phyloP scores from a whole-genome alignment of 2,797 vertebrate species.

The Serranus cabrilla region DNA sequence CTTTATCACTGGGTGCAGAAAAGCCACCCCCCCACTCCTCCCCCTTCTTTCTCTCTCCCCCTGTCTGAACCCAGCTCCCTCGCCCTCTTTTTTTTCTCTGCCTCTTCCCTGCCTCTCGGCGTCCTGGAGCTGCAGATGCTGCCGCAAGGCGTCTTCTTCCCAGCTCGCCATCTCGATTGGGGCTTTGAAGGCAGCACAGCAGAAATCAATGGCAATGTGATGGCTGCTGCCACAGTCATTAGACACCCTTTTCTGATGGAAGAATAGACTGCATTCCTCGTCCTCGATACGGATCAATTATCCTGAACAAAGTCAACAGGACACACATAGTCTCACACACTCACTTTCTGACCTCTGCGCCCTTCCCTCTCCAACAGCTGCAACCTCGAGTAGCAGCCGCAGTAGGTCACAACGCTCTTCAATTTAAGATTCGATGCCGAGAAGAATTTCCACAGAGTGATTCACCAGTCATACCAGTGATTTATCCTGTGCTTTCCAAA shows the following conservation, averaged over 20 bases:
- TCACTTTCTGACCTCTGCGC: slow-evolving; percentile 12
- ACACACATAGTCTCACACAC: slow-evolving; percentile 3
- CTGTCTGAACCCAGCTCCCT: slow-evolving; percentile 10
- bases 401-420: not conserved
- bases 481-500: slow-evolving; percentile 57
- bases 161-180: slow-evolving; percentile 30
- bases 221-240: slow-evolving; percentile 59
- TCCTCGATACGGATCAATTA: slow-evolving; percentile 48
- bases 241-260: slow-evolving; percentile 62
- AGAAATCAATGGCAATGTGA: slow-evolving; percentile 68
- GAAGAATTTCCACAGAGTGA: slow-evolving; percentile 24
- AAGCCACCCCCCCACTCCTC: not conserved
- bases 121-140: slow-evolving; percentile 18
- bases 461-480: slow-evolving; percentile 25
- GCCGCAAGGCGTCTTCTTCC: slow-evolving; percentile 42
- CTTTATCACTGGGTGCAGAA: slow-evolving; percentile 55
- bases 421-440: slow-evolving; percentile 24
- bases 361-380: slow-evolving; percentile 18
- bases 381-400: not conserved
- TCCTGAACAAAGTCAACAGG: slow-evolving; percentile 34
- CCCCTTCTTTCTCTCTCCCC: not conserved
- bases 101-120: not conserved
- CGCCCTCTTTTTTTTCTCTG: not conserved
- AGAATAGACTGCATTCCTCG: slow-evolving; percentile 45
- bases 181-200: slow-evolving; percentile 48